Conservation (phyloP, 2,797 vertebrate genomes). For the Cheracebus regulus region DNA sequence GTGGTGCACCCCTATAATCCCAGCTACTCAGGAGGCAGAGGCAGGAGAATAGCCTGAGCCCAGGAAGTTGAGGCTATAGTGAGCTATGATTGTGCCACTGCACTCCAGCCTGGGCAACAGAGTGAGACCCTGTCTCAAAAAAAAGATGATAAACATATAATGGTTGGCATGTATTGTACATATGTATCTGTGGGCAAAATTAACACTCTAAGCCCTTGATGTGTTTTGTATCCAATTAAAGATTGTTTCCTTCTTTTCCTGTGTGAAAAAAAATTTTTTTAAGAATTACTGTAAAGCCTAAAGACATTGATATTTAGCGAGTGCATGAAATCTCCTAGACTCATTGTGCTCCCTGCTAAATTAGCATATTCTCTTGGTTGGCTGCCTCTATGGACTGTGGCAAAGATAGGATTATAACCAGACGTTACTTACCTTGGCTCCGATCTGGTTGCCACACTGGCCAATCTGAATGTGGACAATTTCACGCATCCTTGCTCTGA, state of each 20-base stretch:
- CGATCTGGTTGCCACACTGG: constrained; percentile 99
- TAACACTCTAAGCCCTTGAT: background rate
- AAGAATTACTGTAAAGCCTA: background rate
- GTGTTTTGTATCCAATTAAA: background rate
- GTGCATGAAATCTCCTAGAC: accelerated
- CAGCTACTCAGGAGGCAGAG: background rate
- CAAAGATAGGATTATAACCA: accelerated
- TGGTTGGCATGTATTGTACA: background rate
- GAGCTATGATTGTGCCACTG: background rate
- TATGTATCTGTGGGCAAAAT: background rate
- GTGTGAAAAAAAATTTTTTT: background rate
- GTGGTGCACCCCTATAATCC: background rate
- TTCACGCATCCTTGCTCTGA: constrained; percentile 91
- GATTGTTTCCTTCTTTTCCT: background rate
- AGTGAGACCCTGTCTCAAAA: background rate
- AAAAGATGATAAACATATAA: background rate
- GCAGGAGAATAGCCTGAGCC: background rate
- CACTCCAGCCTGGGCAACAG: background rate
- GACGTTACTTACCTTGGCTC: constrained; percentile 91
- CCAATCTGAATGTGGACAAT: constrained; percentile 98
- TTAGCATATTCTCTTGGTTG: accelerated
- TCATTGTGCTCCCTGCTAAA: background rate
- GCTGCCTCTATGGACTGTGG: accelerated
- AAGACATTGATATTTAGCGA: background rate
- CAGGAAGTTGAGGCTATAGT: background rate